Conservation (phyloP, 2,797 vertebrate genomes). For the Scleropages formosus region DNA sequence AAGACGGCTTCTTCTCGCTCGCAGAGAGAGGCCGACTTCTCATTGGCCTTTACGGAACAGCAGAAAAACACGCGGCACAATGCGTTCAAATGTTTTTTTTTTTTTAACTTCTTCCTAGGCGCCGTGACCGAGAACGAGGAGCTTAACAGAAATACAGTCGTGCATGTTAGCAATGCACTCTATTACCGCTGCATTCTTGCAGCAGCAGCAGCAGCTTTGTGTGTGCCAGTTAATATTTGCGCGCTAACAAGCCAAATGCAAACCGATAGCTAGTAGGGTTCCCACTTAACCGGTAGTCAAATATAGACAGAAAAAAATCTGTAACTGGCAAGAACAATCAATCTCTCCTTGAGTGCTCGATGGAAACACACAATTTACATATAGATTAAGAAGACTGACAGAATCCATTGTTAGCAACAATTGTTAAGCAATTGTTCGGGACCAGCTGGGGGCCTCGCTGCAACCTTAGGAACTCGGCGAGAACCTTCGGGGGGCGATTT, state of each 20-base stretch:
- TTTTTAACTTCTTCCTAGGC: not conserved
- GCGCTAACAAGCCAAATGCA: not conserved
- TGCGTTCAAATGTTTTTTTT: not conserved
- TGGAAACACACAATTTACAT: not conserved
- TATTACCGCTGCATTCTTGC: not conserved
- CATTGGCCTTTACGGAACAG: conserved; percentile 1
- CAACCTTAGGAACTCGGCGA: not conserved
- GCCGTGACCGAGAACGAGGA: not conserved
- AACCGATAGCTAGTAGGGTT: conserved; percentile 1
- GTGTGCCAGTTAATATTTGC: not conserved
- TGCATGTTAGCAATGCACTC: not conserved
- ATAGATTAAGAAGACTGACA: not conserved
- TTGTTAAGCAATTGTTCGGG: not conserved
- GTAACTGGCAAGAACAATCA: not conserved
- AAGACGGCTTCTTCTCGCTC: conserved; percentile 40
- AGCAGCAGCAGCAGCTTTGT: not conserved
- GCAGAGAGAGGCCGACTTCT: conserved; percentile 28
- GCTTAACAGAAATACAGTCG: not conserved
- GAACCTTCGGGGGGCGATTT: not conserved
- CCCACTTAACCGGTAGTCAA: not conserved
- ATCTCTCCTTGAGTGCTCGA: not conserved
- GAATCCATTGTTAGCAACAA: not conserved
- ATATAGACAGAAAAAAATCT: not conserved
- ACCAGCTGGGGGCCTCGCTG: not conserved
- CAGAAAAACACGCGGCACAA: not conserved